Evolutionary conservation across 2,888 invertebrate genomes (phyloP).

Genomic region (Seladonia tumulorum): DNA sequence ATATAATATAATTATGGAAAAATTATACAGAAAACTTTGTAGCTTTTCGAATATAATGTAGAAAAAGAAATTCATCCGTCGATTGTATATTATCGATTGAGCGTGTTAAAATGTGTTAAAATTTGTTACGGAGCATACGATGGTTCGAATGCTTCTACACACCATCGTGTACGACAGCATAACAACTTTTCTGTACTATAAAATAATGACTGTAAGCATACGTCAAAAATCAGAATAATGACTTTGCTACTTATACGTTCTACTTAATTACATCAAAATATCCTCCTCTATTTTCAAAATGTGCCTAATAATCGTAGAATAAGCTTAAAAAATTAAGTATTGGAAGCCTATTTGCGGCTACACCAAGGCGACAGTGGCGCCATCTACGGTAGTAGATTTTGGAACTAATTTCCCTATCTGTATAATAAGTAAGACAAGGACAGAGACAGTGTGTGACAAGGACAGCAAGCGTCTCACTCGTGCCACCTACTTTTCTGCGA

Average conservation of each 20-base stretch:
- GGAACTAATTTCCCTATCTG: no score
- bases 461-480: no score
- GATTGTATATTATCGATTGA: background rate
- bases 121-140: background rate
- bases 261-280: background rate
- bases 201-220: background rate
- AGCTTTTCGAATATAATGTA: background rate
- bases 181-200: background rate
- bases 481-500: no score
- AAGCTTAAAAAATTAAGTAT: no score
- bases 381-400: no score
- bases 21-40: slow-evolving; percentile 4
- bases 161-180: background rate
- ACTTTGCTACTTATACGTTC: background rate
- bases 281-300: no score
- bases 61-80: background rate
- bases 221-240: background rate
- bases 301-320: no score
- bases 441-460: no score
- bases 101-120: background rate
- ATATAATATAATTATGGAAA: background rate
- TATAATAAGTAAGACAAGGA: no score
- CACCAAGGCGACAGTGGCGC: no score
- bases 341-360: no score
- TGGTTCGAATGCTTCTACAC: background rate